phyloP scores from a whole-genome alignment of 2,113 vertebrate species.

The Nansenia antarctica region DNA sequence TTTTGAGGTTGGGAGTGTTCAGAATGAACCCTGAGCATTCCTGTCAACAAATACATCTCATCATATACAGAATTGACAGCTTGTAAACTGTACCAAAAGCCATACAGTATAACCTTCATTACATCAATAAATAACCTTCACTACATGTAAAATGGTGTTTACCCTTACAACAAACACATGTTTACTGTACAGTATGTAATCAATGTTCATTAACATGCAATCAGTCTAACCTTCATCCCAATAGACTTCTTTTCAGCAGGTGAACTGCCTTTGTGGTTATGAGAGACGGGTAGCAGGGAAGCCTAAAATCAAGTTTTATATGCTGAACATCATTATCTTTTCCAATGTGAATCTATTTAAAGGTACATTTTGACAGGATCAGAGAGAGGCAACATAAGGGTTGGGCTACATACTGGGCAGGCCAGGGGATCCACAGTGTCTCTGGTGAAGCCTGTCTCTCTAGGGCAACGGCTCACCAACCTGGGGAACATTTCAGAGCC shows the following conservation, averaged over 20 bases:
- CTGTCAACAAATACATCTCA: neutral
- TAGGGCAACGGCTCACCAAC: slow-evolving; percentile 11
- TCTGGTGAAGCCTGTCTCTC: slow-evolving; percentile 58
- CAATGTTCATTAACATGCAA: too few species aligned
- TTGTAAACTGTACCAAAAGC: neutral
- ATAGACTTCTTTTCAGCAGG: neutral
- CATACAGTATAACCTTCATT: neutral
- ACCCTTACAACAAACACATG: too few species aligned
- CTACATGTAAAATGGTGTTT: too few species aligned
- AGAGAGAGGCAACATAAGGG: neutral
- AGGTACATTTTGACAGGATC: neutral
- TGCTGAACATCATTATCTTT: neutral
- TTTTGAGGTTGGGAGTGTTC: neutral
- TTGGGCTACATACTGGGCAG: slow-evolving; percentile 44
- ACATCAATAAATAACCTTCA: neutral
- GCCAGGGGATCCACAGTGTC: slow-evolving; percentile 29
- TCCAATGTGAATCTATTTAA: neutral
- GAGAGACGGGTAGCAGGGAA: neutral
- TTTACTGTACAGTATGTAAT: too few species aligned
- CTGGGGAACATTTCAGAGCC: slow-evolving; percentile 25
- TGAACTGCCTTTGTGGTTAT: neutral
- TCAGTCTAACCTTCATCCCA: neutral
- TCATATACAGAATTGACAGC: neutral
- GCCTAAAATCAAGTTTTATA: neutral
- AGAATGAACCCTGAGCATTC: neutral